Percentiles rank a stretch among this genome's conserved stretches.
These are phyloP conservation scores for Megamerina dolium DNA, from an alignment of 2,888 invertebrate genomes.

Conservation along the genomic window DNA sequence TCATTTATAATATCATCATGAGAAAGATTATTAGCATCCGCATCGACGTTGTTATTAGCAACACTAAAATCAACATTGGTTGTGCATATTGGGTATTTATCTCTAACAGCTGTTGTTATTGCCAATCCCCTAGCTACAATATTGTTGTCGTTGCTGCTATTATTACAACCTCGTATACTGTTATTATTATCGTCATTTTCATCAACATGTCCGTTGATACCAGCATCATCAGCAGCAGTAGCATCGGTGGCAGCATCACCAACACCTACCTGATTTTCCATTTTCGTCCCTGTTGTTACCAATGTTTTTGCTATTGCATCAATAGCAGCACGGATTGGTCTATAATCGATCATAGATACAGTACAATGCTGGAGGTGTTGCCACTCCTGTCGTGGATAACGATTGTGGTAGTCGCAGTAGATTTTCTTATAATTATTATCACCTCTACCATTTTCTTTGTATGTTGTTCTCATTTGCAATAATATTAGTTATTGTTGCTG, in stretches of 20 bases:
- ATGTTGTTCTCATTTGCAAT: not conserved
- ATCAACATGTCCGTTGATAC: no score
- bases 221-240: slow-evolving; percentile 7
- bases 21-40: no score
- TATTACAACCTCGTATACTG: no score
- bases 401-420: not conserved
- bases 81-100: no score
- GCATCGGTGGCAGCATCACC: not conserved
- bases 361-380: not conserved
- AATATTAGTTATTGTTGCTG: not conserved
- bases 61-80: no score
- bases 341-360: slow-evolving; percentile 2
- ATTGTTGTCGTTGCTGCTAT: no score
- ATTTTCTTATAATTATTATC: no score
- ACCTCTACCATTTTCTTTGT: no score
- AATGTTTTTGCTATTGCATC: slow-evolving; percentile 11
- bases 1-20: no score
- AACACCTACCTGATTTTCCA: slow-evolving; percentile 12
- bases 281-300: slow-evolving; percentile 18
- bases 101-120: slow-evolving; percentile 24
- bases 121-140: not conserved
- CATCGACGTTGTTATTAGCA: no score
- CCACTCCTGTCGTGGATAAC: no score
- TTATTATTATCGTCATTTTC: no score
- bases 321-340: slow-evolving; percentile 13